These are phyloP conservation scores for Hypotaenidia philippensis DNA, from an alignment of 2,797 vertebrate species.

Conservation along the genomic window DNA sequence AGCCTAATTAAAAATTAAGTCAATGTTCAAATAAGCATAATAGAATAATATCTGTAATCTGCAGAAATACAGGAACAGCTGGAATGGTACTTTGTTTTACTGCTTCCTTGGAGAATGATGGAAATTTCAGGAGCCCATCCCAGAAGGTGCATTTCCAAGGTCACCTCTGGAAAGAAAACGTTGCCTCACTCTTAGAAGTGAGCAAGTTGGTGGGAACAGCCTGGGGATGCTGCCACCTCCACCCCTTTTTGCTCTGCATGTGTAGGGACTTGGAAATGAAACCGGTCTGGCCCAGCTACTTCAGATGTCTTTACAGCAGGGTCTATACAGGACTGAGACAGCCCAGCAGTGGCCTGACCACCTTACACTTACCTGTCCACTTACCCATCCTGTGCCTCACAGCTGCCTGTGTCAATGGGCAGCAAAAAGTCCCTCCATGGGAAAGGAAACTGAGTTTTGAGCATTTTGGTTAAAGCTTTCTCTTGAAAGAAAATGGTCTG, in stretches of 20 bases:
- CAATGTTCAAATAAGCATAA: constrained; percentile 65
- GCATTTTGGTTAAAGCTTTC: background rate
- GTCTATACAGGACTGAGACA: background rate
- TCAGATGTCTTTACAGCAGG: background rate
- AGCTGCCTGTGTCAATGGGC: background rate
- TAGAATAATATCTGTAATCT: constrained; percentile 28
- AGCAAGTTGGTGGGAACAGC: background rate
- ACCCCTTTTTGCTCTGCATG: fast-evolving
- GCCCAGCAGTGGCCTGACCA: background rate
- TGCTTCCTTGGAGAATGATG: background rate
- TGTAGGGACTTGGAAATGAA: background rate
- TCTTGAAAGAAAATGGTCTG: background rate
- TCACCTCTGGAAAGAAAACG: background rate
- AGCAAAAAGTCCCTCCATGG: background rate
- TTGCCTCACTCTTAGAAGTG: background rate
- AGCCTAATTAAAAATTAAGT: constrained; percentile 78
- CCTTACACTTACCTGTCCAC: too few relatives aligned
- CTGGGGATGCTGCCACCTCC: background rate
- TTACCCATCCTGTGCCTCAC: background rate
- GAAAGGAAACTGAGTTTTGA: background rate
- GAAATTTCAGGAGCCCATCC: background rate
- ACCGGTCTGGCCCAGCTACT: background rate
- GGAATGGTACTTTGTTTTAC: background rate
- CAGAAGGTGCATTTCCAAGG: background rate
- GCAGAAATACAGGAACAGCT: constrained; percentile 29